Evolutionary conservation across 2,113 vertebrate species (phyloP), one percentile per base, ranked within the genome.

Genomic region (Petrocephalus microphthalmus): DNA sequence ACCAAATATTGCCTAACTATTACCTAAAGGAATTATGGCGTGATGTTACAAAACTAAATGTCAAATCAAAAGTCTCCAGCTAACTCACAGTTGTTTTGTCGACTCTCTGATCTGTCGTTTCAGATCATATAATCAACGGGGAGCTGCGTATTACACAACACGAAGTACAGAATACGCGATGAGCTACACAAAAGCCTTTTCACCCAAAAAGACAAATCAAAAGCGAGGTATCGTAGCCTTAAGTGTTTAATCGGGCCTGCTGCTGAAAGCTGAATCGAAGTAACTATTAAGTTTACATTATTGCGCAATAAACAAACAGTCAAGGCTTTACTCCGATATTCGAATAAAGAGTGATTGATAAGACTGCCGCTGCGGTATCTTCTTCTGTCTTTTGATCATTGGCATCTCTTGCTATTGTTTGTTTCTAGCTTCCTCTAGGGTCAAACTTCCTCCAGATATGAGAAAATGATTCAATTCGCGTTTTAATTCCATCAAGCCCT

Each of bases 391-490:
- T 84, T 29, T 88, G 49, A 74, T 90, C 29, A 54, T 90, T 78
- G 88, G 87, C 88, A 92, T 56, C 22, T 90, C 90, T 88, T 91
- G 85, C n/a, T 92, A 86, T 83, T 92, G 89, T 64, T 84, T 89
- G 54, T 87, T 89, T 53, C 78, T 87, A 51, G 88, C 90, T 85
- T 91, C 87, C 47, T 92, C 89, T 83, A 90, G 54, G 10, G 87
- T 91, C 88, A 91, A 88, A 71, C 88, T 84, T 49, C 89, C 88
- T 88, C 91, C 91, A 89, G 81, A 47, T 84, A 84, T 25, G 60
- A 47, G n/a, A 83, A 83, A 47, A 84, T 33, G n/a, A 57, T 20
- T 49, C 22, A 83, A 49, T 37, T 29, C 25, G n/a, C 25, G 25
- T 74, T 37, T 33, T 19, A 15, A 37, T 37, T 37, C 71, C 71